A percentile compares a stretch with the other conserved stretches of the same genome.
Evolutionary conservation across 2,797 vertebrate species (phyloP).

Genomic region (Natrix natrix): DNA sequence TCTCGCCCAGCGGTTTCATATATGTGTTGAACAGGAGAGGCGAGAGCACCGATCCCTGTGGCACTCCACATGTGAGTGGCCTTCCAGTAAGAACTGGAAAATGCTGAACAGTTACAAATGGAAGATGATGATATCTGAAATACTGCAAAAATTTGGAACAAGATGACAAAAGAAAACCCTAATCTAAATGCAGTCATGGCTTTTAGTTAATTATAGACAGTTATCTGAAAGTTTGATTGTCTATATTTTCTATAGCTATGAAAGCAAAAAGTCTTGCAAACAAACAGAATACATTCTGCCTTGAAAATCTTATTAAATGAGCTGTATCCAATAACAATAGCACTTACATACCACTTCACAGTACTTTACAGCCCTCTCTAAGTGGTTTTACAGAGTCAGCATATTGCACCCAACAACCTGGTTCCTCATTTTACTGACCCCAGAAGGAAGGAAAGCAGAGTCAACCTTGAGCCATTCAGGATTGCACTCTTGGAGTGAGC

Average conservation of each 20-base stretch:
- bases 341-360: not conserved
- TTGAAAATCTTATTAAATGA: not conserved
- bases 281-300: not conserved
- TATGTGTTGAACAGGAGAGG: too few relatives aligned
- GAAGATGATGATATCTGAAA: not conserved
- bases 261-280: not conserved
- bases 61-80: too few relatives aligned
- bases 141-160: not conserved
- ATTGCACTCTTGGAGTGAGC: too few relatives aligned
- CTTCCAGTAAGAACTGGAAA: not conserved
- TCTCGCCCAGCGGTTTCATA: too few relatives aligned
- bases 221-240: constrained; percentile 43
- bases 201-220: constrained; percentile 34
- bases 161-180: not conserved
- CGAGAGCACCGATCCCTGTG: too few relatives aligned
- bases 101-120: not conserved
- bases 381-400: not conserved
- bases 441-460: not conserved
- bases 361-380: not conserved
- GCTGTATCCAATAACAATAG: not conserved
- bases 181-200: not conserved
- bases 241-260: not conserved
- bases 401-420: not conserved
- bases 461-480: not conserved
- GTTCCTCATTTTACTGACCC: not conserved